Evolutionary conservation across 2,113 vertebrate genomes (phyloP).

Genomic region (Sphaerodactylus townsendi): DNA sequence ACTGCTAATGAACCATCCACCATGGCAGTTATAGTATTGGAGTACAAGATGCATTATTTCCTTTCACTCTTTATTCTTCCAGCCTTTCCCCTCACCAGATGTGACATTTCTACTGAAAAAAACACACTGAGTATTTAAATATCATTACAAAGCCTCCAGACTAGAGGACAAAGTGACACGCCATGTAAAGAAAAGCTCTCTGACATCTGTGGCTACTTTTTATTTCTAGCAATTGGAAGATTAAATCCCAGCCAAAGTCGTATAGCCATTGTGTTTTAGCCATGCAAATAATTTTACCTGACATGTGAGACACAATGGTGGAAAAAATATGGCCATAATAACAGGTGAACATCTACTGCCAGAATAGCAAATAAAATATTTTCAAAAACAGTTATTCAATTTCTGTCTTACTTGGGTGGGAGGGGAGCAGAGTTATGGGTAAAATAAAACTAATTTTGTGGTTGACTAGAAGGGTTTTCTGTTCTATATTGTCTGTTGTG

Average conservation of each 20-base stretch:
- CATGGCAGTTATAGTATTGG: constrained; percentile 47
- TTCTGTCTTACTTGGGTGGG: too few species aligned
- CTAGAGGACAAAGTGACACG: constrained; percentile 56
- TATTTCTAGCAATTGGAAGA: constrained; percentile 59
- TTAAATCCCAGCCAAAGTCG: constrained; percentile 6
- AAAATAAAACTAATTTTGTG: not conserved
- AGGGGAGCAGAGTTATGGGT: not conserved
- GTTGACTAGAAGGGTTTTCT: not conserved
- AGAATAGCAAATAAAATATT: constrained; percentile 48
- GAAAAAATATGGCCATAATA: constrained; percentile 48
- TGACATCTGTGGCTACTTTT: not conserved
- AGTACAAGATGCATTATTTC: constrained; percentile 53
- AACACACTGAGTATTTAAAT: constrained; percentile 16
- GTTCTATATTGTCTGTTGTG: not conserved
- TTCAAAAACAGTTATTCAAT: constrained; percentile 13
- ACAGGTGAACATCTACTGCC: constrained; percentile 57
- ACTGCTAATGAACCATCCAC: too few species aligned
- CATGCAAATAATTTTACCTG: constrained; percentile 44
- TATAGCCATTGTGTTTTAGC: constrained; percentile 43
- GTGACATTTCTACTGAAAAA: constrained; percentile 55
- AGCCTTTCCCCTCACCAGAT: constrained; percentile 56
- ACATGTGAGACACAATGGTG: constrained; percentile 52
- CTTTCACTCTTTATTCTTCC: constrained; percentile 43
- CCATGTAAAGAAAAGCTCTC: constrained; percentile 52
- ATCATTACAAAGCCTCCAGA: constrained; percentile 45